Conservation (phyloP, 2,888 invertebrate species). For the Diogma glabrata region DNA sequence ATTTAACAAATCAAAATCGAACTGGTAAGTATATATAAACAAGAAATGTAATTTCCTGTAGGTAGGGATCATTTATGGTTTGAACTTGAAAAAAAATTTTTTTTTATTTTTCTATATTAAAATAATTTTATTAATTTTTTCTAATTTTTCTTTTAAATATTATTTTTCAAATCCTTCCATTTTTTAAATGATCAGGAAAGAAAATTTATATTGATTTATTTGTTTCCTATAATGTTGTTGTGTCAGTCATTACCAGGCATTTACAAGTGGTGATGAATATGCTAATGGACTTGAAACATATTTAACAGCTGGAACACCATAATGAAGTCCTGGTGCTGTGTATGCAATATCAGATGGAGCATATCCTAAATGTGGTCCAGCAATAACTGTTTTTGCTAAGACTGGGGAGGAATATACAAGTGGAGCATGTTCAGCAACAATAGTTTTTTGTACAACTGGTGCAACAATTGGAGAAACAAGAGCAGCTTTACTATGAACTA, state of each 20-base stretch:
- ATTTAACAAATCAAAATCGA: too few species aligned
- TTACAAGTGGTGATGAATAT: slow-evolving; percentile 1
- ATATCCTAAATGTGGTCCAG: not conserved
- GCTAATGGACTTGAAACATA: slow-evolving; percentile 2
- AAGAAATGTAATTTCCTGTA: too few species aligned
- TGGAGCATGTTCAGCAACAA: not conserved
- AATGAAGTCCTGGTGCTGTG: not conserved
- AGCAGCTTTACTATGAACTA: slow-evolving; percentile 37
- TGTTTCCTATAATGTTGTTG: too few species aligned
- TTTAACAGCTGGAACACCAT: slow-evolving; percentile 4
- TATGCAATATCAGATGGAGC: not conserved
- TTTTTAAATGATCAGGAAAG: too few species aligned
- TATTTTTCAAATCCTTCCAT: too few species aligned
- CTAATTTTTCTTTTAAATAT: too few species aligned
- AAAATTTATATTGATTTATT: too few species aligned
- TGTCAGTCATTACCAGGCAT: slow-evolving; percentile 8
- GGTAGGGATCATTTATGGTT: too few species aligned
- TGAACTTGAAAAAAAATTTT: too few species aligned
- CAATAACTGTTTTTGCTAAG: not conserved
- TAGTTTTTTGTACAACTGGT: slow-evolving; percentile 13
- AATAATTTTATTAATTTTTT: too few species aligned
- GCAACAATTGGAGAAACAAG: slow-evolving; percentile 21
- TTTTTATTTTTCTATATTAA: too few species aligned
- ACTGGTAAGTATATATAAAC: too few species aligned
- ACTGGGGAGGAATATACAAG: slow-evolving; percentile 3